Percentiles rank a stretch among this genome's conserved stretches.
These are phyloP conservation scores for Prietella phreatophila DNA, from an alignment of 2,113 vertebrate species.

Conservation along the genomic window DNA sequence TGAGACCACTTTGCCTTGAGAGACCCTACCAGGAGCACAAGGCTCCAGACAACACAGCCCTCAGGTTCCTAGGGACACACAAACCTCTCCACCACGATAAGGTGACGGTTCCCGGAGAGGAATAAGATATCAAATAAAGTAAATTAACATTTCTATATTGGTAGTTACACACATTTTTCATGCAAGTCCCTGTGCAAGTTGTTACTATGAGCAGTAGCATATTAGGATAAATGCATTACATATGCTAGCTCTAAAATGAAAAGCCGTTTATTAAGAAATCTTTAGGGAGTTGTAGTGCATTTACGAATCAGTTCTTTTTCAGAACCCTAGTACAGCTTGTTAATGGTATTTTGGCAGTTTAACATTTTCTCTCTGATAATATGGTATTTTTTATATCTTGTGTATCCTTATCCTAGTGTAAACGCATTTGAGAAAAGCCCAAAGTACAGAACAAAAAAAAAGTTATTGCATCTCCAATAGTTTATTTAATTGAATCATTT, in stretches of 20 bases:
- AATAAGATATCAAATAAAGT: too few species aligned
- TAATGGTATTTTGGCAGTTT: background rate
- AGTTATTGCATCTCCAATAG: background rate
- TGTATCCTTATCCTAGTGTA: background rate
- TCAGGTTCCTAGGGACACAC: too few species aligned
- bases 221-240: background rate
- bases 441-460: background rate
- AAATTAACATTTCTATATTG: too few species aligned
- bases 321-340: too few species aligned
- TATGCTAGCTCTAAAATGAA: background rate
- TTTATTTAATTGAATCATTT: background rate
- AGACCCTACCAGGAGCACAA: too few species aligned
- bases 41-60: too few species aligned
- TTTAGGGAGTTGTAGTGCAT: background rate
- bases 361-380: background rate
- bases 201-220: background rate
- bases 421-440: background rate
- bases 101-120: too few species aligned
- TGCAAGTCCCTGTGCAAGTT: background rate
- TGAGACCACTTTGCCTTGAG: too few species aligned
- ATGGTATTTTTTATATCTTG: background rate
- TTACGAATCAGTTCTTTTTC: background rate
- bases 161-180: too few species aligned
- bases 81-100: too few species aligned
- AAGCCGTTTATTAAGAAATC: background rate